phyloP scores from a whole-genome alignment of 2,797 vertebrate genomes.

The Lepilemur septentrionalis region DNA sequence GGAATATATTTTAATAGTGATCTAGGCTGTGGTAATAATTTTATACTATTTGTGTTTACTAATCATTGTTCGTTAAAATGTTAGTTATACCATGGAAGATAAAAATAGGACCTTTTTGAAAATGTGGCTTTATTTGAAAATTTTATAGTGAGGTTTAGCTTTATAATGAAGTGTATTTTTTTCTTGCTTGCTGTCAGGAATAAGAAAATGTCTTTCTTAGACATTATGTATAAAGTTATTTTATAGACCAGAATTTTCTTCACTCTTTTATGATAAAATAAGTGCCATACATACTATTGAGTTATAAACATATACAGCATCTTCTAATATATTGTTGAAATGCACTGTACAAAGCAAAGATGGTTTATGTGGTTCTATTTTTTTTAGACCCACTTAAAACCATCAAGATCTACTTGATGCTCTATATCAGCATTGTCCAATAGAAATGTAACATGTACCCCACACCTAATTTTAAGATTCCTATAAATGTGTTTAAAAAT shows the following conservation, averaged over 20 bases:
- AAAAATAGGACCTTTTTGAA: background rate
- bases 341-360: background rate
- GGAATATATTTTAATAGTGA: background rate
- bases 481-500: background rate
- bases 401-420: background rate
- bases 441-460: background rate
- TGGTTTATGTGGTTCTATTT: background rate
- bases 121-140: background rate
- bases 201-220: background rate
- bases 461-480: background rate
- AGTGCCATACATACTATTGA: background rate
- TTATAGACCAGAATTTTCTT: background rate
- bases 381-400: background rate
- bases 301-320: background rate
- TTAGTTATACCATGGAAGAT: background rate
- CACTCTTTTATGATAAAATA: background rate
- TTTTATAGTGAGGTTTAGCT: background rate
- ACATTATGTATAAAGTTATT: background rate
- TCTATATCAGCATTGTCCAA: background rate
- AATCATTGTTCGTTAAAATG: background rate
- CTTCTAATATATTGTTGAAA: background rate
- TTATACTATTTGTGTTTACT: conserved; percentile 17
- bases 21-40: conserved; percentile 2
- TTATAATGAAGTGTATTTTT: background rate
- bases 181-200: background rate